Percentiles rank a stretch among this genome's conserved stretches.
Conservation (phyloP, 2,797 vertebrate genomes). For the Euthynnus affinis region DNA sequence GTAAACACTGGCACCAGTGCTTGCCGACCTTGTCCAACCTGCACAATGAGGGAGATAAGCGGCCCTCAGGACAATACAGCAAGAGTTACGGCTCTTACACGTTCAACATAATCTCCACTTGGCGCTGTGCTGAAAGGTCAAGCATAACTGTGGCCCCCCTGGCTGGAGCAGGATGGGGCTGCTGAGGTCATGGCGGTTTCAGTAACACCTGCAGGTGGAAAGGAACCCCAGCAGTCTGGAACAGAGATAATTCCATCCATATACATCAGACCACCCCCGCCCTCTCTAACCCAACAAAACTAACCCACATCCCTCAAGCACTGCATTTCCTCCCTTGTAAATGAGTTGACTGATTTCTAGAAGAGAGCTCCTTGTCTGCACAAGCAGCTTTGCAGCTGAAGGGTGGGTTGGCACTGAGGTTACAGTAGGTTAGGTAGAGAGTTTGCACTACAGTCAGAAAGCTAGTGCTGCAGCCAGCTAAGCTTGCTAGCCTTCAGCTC, state of each 20-base stretch:
- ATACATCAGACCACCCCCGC: not conserved
- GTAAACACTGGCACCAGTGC: conserved; percentile 71
- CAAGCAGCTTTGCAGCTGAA: not conserved
- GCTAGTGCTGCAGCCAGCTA: conserved; percentile 10
- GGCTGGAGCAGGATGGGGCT: conserved; percentile 23
- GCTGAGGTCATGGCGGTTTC: conserved; percentile 51
- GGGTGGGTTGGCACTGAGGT: not conserved
- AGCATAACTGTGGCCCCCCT: conserved; percentile 55
- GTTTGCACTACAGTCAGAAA: conserved; percentile 2
- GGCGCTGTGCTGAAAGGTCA: conserved; percentile 74
- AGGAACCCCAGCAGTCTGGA: conserved; percentile 33
- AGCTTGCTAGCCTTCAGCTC: conserved; percentile 48
- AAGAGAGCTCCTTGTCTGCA: conserved; percentile 17
- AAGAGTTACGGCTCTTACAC: conserved; percentile 51
- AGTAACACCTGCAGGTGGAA: conserved; percentile 69
- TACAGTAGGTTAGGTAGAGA: not conserved
- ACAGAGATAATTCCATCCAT: conserved; percentile 31
- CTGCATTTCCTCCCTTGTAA: conserved; percentile 30
- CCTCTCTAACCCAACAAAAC: not conserved
- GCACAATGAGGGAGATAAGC: conserved; percentile 77
- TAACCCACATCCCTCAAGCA: not conserved
- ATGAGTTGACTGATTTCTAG: conserved; percentile 33
- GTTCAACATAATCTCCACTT: conserved; percentile 78
- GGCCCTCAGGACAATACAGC: conserved; percentile 77
- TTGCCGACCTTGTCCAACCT: conserved; percentile 79